Evolutionary conservation across 1,140 invertebrate genomes (phyloP), one percentile per base, ranked within the genome.

Genomic region (Varroa destructor): DNA sequence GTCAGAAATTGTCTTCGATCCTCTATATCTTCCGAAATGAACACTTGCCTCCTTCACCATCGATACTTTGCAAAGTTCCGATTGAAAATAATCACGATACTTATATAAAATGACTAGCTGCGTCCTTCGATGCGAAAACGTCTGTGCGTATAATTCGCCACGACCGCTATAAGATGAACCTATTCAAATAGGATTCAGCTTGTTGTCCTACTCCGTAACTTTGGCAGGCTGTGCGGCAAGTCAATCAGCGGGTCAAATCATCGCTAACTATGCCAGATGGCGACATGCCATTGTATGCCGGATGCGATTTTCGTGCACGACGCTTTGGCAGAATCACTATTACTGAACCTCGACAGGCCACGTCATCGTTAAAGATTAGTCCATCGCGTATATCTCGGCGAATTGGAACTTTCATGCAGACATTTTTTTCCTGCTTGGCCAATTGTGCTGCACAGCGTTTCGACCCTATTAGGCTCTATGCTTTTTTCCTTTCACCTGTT

Each of bases 241-340:
- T 42, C 12, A 58, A 3, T 6, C 25, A 37, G 12, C 3, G 25
- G 3, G 3, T 58, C 25, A 12, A 3, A 12, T 58, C 57, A 42
- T 58, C 40, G 3, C 12, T 3, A 58, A 58, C 12, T 36, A 42
- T 42, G 25, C 57, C 25, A 25, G 57, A 6, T 12, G 25, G 57
- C 57, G 25, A 58, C 57, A 58, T 58, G 40, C 3, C 57, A 42
- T 58, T 12, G 57, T 58, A 58, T 58, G 25, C 57, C 3, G 0
- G 57, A 58, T 58, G 57, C 12, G 57, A 58, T 58, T 58, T 58
- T 5, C 12, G 57, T 42, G 57, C 40, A 42, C 57, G 57, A 3
- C 40, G 57, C 25, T 6, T 42, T 12, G 25, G 25, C 3, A 12
- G 57, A 12, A 58, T 12, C 25, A 12, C 40, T 42, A 58, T 12